Evolutionary conservation across 2,888 invertebrate genomes (phyloP).

Genomic region (Drosophila kambysellisi): DNA sequence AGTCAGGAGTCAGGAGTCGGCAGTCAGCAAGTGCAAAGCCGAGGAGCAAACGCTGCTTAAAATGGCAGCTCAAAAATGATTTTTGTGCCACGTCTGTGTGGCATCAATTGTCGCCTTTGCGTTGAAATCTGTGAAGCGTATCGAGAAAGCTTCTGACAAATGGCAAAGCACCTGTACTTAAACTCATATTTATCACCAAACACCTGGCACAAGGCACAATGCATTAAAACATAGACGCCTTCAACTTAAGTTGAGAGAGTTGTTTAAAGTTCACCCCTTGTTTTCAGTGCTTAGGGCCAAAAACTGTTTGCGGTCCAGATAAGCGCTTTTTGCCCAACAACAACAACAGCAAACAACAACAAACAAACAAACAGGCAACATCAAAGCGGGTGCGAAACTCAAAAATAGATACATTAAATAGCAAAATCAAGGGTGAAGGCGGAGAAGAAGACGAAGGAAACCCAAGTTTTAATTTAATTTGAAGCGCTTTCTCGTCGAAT

Average conservation of each 20-base stretch:
- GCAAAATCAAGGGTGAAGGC: constrained; percentile 13
- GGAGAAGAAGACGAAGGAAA: constrained; percentile 18
- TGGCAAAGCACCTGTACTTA: constrained; percentile 64
- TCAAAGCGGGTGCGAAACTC: constrained; percentile 38
- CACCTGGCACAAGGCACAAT: constrained; percentile 22
- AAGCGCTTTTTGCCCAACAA: constrained; percentile 43
- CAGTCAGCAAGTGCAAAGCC: constrained; percentile 17
- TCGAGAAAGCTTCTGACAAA: constrained; percentile 55
- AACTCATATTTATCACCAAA: constrained; percentile 63
- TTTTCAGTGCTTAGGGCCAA: constrained; percentile 24
- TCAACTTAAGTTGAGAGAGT: not conserved
- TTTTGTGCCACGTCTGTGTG: constrained; percentile 35
- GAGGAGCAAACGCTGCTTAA: constrained; percentile 5
- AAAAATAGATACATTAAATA: constrained; percentile 39
- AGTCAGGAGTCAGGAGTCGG: not conserved
- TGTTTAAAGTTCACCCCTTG: constrained; percentile 12
- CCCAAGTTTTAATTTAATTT: constrained; percentile 75
- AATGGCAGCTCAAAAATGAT: constrained; percentile 45
- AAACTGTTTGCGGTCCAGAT: constrained; percentile 67
- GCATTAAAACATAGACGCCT: constrained; percentile 28
- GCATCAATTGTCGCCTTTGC: constrained; percentile 41
- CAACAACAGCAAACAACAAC: constrained; percentile 1
- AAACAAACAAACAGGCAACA: constrained; percentile 21
- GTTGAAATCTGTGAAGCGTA: constrained; percentile 8
- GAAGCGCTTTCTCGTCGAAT: constrained; percentile 48